Base-by-base conservation (phyloP, 1,140 invertebrate genomes). In the Panagrolaimus sp. region DNA sequence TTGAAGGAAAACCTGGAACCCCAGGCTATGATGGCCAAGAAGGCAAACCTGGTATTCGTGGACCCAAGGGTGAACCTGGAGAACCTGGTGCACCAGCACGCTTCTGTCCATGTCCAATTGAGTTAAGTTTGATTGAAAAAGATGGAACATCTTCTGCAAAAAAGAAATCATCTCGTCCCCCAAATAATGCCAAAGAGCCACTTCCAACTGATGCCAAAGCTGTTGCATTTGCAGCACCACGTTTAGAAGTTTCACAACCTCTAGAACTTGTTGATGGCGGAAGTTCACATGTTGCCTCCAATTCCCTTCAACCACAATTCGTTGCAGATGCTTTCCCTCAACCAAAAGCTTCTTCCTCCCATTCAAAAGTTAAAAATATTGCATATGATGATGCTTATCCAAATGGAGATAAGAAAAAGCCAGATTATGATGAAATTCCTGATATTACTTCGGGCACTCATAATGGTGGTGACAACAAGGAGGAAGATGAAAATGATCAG, bases 21-120 rank as follows among this genome's bases (percentile, higher is more conserved):
- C 72, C 63, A 1, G 72, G 72, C 9, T 57, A 75, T 16, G 72
- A 73, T 42, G 72, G 72, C 7, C 23, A 75, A 20, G 72, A 73
- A 46, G 72, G 72, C 11, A 73, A 73, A 20, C 66, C 72, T 31
- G 72, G 72, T 3, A 20, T 51, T 23, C 47, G 69, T 25, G 63
- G 46, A 9, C 9, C 64, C 25, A 71, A 71, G 66, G 72, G 72
- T n/a, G 38, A 38, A 16, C 13, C 42, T 0, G 72, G 72, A 9
- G 72, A 73, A 20, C 31, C 63, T 25, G 72, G 72, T 11, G 72
- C 72, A n/a, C 63, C 75, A 51, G 72, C 72, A 14, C 68, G 61
- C 14, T 46, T 68, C 13, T 25, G 62, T 51, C 31, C 31, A 9
- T 73, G 72, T 45, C 72, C 72, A 14, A 65, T 66, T 61, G 72